phyloP scores from a whole-genome alignment of 1,140 invertebrate genomes.

The Plodia interpunctella region DNA sequence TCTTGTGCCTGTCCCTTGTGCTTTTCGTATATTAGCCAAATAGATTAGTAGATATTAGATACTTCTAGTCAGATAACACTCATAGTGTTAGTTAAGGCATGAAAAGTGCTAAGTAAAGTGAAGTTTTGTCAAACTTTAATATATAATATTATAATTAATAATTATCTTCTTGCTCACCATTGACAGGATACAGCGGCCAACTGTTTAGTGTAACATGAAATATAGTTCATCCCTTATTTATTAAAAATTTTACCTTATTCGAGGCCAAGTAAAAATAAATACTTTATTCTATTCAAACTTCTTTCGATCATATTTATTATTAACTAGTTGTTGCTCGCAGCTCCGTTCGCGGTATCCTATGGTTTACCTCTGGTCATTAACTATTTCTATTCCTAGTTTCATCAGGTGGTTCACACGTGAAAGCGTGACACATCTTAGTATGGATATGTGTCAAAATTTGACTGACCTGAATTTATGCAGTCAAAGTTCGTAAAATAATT shows the following conservation, averaged over 20 bases:
- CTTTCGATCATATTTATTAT: neutral
- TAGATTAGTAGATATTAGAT: conserved; percentile 12
- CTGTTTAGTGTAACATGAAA: neutral
- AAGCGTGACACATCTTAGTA: no score
- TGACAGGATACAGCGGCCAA: neutral
- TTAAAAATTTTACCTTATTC: neutral
- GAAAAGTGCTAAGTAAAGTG: neutral
- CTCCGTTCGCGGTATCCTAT: no score
- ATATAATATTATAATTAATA: no score
- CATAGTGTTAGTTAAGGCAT: conserved; percentile 12
- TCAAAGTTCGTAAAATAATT: no score
- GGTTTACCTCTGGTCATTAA: no score
- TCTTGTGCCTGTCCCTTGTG: neutral
- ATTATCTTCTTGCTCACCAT: neutral
- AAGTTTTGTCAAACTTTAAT: no score
- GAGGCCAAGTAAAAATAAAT: neutral
- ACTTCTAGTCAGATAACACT: conserved; percentile 22
- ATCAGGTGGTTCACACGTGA: no score
- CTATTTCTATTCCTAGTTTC: no score
- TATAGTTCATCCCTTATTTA: neutral
- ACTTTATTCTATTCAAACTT: neutral
- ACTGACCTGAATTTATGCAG: no score
- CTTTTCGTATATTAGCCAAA: conserved; percentile 14
- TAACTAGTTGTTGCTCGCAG: no score
- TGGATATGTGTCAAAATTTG: no score